Evolutionary conservation across 92 coral and sea anemone species (phyloP).

Genomic region (Porites evermanni): DNA sequence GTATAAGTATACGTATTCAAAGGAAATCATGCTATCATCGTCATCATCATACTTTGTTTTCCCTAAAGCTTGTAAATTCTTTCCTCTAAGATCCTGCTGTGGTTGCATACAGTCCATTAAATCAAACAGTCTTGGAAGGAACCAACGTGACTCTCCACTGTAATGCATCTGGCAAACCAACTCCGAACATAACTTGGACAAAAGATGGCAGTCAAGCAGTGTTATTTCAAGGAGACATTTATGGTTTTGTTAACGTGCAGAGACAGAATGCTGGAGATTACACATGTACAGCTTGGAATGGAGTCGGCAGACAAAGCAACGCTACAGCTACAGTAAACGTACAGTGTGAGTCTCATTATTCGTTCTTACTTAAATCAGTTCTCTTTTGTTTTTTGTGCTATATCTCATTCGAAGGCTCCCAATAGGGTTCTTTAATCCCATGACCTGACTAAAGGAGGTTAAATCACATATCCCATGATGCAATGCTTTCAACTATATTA

Average conservation of each 20-base stretch:
- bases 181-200: slow-evolving; percentile 35
- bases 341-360: not conserved
- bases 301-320: not conserved
- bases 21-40: no score
- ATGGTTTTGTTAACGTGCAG: not conserved
- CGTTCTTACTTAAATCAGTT: not conserved
- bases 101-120: not conserved
- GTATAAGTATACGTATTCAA: not conserved
- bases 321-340: not conserved
- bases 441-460: no score
- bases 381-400: not conserved
- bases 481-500: no score
- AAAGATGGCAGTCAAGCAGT: slow-evolving; percentile 4
- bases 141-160: not conserved
- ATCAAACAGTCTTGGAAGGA: not conserved
- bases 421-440: no score
- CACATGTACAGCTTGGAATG: slow-evolving; percentile 25
- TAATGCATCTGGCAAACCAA: slow-evolving; percentile 22
- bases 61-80: not conserved
- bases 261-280: not conserved
- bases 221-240: not conserved
- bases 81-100: slow-evolving; percentile 13
- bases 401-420: not conserved
- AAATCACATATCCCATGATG: no score
- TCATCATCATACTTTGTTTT: no score